phyloP scores from a whole-genome alignment of 92 coral and sea anemone genomes.

The Pocillopora meandrina region DNA sequence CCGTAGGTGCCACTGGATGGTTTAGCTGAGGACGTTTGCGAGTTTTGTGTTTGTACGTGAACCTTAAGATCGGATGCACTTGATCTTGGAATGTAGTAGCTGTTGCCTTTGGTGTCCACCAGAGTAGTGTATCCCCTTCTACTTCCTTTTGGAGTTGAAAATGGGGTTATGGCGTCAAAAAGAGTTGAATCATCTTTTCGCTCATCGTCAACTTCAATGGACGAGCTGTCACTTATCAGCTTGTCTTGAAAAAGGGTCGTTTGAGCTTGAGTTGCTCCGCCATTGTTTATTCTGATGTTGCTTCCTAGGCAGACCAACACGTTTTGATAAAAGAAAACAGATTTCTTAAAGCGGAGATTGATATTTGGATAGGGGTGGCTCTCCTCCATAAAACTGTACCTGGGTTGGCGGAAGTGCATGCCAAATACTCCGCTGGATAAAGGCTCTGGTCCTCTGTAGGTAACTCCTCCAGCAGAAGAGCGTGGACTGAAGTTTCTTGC shows the following conservation, averaged over 20 bases:
- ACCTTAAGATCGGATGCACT: no score
- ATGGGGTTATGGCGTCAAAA: not conserved
- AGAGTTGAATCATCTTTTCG: slow-evolving; percentile 12
- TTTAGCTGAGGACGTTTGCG: slow-evolving; percentile 5
- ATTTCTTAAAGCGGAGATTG: no score
- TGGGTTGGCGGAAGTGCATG: slow-evolving; percentile 42
- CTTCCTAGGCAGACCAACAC: no score
- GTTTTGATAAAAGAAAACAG: no score
- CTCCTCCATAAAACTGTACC: slow-evolving; percentile 1
- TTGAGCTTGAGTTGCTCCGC: no score
- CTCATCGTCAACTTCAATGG: slow-evolving; percentile 26
- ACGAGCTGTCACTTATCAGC: no score
- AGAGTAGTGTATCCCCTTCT: not conserved
- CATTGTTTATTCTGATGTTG: no score
- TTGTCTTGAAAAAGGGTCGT: no score
- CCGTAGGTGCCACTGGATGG: slow-evolving; percentile 47
- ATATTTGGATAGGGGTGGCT: not conserved
- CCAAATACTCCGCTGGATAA: slow-evolving; percentile 33
- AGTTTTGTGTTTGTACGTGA: not conserved
- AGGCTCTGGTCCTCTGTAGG: slow-evolving; percentile 33
- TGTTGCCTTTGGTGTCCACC: slow-evolving; percentile 38
- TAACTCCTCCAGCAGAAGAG: slow-evolving; percentile 60
- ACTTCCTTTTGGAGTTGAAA: not conserved
- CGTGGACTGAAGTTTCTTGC: no score
- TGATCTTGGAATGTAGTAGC: no score